These are phyloP conservation scores for Mus spretus DNA, from an alignment of 2,797 vertebrate genomes.

Conservation along the genomic window DNA sequence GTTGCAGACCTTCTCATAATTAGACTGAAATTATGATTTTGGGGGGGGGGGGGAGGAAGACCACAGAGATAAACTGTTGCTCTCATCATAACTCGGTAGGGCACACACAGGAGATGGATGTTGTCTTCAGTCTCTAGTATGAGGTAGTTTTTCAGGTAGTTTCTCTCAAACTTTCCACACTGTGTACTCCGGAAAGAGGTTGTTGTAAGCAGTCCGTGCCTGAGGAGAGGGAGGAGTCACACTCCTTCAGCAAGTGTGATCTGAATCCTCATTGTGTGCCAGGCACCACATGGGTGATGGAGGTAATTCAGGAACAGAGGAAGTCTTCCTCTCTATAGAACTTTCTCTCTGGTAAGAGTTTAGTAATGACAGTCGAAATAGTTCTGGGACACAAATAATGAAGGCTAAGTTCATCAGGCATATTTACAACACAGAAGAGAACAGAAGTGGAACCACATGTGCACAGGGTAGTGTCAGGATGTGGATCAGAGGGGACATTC, in stretches of 20 bases:
- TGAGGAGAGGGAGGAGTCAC: not conserved
- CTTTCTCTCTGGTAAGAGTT: constrained; percentile 19
- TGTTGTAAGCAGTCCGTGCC: not conserved
- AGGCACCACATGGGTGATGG: not conserved
- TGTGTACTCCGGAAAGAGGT: not conserved
- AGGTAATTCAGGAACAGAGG: not conserved
- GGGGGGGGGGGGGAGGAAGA: not conserved
- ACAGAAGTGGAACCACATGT: not conserved
- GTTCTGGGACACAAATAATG: not conserved
- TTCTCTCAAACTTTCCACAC: not conserved
- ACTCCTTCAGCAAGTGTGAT: not conserved
- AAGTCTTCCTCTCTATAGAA: constrained; percentile 20
- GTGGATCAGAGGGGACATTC: not conserved
- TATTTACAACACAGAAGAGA: not conserved
- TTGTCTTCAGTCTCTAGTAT: not conserved
- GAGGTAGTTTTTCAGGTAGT: not conserved
- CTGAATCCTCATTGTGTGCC: not conserved
- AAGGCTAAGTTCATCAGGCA: not conserved
- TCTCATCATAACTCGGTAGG: not conserved
- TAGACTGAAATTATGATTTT: not conserved
- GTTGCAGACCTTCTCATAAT: not conserved
- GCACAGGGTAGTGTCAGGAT: not conserved
- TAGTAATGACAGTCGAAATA: not conserved
- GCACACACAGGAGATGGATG: not conserved
- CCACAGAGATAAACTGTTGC: not conserved